Evolutionary conservation across 53 echinoderm and acorn worm genomes (phyloP).

Genomic region (Arbacia lixula): DNA sequence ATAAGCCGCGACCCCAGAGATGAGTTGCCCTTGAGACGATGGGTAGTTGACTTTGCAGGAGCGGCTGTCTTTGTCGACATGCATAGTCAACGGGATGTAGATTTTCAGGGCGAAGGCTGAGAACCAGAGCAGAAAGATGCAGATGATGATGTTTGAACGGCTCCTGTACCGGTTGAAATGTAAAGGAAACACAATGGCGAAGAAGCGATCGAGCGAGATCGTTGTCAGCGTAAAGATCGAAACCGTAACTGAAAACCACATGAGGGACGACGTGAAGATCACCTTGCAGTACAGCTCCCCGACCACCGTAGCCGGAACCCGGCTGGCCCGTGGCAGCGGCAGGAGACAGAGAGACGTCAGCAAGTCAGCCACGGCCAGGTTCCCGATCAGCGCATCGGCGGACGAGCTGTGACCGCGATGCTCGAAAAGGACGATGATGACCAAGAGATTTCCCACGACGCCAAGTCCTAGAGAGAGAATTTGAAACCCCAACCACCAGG

Average conservation of each 20-base stretch:
- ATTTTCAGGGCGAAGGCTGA: neutral
- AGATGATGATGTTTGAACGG: slow-evolving; percentile 9
- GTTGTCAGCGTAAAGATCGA: slow-evolving; percentile 65
- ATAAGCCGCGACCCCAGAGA: neutral
- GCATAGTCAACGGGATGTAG: slow-evolving; percentile 51
- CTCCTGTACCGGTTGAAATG: slow-evolving; percentile 49
- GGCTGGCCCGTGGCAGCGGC: slow-evolving; percentile 41
- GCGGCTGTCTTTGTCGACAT: slow-evolving; percentile 37
- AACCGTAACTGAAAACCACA: slow-evolving; percentile 67
- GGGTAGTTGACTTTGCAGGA: slow-evolving; percentile 14
- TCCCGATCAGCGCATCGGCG: slow-evolving; percentile 63
- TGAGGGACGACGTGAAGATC: slow-evolving; percentile 43
- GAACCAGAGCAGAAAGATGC: slow-evolving; percentile 38
- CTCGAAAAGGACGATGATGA: slow-evolving; percentile 8
- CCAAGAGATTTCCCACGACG: slow-evolving; percentile 8
- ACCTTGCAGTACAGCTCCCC: slow-evolving; percentile 70
- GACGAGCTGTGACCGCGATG: neutral
- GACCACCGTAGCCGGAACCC: slow-evolving; percentile 30
- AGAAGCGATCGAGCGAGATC: slow-evolving; percentile 64
- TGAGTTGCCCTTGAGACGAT: slow-evolving; percentile 23
- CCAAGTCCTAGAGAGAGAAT: slow-evolving; percentile 2
- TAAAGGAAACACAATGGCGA: slow-evolving; percentile 66
- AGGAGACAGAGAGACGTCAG: slow-evolving; percentile 64
- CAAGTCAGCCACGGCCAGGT: slow-evolving; percentile 72
- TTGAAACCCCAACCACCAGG: slow-evolving; percentile 17